Evolutionary conservation across 2,113 vertebrate genomes (phyloP).

Genomic region (Sebastes schlegelii): DNA sequence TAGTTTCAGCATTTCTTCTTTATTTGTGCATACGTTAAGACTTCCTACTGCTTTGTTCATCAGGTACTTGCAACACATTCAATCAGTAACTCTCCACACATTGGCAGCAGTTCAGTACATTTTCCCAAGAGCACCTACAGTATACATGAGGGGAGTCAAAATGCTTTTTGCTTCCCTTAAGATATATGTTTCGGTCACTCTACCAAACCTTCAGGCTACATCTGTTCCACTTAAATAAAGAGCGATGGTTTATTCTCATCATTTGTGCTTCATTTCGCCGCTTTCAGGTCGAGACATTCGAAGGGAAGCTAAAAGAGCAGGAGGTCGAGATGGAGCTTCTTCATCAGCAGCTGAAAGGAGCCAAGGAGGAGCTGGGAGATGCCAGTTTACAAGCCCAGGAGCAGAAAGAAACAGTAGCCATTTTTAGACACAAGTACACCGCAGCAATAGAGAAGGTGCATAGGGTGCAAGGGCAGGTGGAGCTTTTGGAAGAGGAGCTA

Average conservation of each 20-base stretch:
- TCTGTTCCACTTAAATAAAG: background rate
- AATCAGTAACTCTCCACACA: background rate
- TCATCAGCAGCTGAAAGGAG: conserved; percentile 52
- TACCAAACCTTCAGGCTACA: background rate
- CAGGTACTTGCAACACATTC: background rate
- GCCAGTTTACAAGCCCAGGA: conserved; percentile 43
- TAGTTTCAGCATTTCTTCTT: background rate
- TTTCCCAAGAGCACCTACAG: background rate
- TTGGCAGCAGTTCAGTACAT: background rate
- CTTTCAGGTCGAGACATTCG: conserved; percentile 63
- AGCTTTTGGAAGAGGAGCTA: conserved; percentile 70
- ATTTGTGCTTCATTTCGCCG: background rate
- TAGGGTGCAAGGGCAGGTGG: conserved; percentile 62
- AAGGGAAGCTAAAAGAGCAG: conserved; percentile 66
- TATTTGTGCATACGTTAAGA: background rate
- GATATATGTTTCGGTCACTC: background rate
- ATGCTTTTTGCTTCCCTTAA: background rate
- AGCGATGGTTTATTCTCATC: background rate
- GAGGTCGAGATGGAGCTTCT: conserved; percentile 53
- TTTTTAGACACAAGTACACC: conserved; percentile 79
- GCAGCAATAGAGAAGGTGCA: conserved; percentile 67
- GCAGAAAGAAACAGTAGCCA: conserved; percentile 50
- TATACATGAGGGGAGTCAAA: background rate
- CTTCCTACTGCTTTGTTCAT: background rate
- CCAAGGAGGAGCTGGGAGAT: conserved; percentile 62